Percentiles rank a stretch among this genome's conserved stretches.
phyloP scores from a whole-genome alignment of 1,140 invertebrate genomes.

The Magallana ariakensis region DNA sequence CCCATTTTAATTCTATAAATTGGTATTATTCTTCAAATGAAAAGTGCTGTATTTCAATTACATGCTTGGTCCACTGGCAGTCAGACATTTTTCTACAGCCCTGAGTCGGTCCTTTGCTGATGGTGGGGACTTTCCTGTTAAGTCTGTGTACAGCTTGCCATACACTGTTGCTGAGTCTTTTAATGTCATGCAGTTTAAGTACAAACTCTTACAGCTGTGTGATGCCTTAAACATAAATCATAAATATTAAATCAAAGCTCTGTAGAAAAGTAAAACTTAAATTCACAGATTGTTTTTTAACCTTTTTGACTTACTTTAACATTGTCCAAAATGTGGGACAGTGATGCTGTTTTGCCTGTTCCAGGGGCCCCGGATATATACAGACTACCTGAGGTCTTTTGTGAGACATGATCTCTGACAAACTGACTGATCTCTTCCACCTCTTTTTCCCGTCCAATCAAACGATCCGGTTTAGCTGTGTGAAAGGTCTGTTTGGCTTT shows the following conservation, averaged over 20 bases:
- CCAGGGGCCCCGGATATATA: conserved; percentile 98
- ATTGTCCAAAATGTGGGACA: conserved; percentile 86
- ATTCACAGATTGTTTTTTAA: not conserved
- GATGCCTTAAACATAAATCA: conserved; percentile 56
- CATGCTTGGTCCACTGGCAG: conserved; percentile 67
- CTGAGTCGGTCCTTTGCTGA: conserved; percentile 64
- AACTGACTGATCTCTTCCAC: conserved; percentile 86
- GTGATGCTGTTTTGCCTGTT: conserved; percentile 95
- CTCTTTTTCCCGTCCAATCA: conserved; percentile 91
- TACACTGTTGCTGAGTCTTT: conserved; percentile 70
- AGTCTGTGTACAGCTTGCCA: conserved; percentile 68
- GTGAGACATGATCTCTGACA: conserved; percentile 85
- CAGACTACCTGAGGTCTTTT: conserved; percentile 87
- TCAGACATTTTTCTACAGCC: conserved; percentile 69
- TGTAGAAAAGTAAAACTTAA: conserved; percentile 14
- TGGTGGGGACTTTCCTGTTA: conserved; percentile 65
- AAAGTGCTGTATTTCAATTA: conserved; percentile 51
- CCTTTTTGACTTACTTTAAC: conserved; percentile 63
- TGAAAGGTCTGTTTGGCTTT: conserved; percentile 84
- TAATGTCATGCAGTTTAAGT: conserved; percentile 75
- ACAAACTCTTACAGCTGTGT: conserved; percentile 67
- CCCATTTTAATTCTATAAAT: no score
- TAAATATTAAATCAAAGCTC: not conserved
- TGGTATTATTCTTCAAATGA: no score
- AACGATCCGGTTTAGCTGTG: conserved; percentile 84